Percentiles rank a stretch among this genome's conserved stretches.
Conservation (phyloP, 2,113 vertebrate genomes). For the Recurvirostra avosetta region DNA sequence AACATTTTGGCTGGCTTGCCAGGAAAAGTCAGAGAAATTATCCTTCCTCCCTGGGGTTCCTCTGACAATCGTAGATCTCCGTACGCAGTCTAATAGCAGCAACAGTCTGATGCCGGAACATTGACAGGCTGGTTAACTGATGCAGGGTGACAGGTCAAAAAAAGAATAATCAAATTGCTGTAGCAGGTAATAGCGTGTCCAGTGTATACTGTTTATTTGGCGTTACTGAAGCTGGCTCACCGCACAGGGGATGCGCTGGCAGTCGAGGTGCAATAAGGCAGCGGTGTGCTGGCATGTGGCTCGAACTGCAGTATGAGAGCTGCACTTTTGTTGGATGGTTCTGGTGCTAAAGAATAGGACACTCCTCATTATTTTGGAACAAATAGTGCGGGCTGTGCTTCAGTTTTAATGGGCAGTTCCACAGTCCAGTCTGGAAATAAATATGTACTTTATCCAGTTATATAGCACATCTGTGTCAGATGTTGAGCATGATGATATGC, state of each 20-base stretch:
- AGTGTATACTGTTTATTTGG: neutral
- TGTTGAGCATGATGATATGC: neutral
- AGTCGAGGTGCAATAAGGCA: accelerated
- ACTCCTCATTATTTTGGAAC: accelerated
- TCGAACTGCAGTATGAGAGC: neutral
- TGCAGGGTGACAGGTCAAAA: neutral
- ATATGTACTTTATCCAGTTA: accelerated
- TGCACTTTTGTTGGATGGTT: neutral
- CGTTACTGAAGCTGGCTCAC: accelerated
- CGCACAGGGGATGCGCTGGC: accelerated
- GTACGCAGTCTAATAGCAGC: accelerated
- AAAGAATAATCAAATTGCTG: neutral
- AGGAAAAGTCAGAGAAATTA: neutral
- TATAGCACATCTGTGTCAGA: neutral
- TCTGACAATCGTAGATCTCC: neutral
- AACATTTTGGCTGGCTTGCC: neutral
- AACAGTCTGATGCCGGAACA: neutral
- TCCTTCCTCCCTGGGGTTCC: neutral
- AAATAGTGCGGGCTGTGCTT: accelerated
- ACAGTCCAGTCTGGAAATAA: neutral
- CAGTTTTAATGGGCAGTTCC: neutral
- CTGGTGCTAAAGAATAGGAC: accelerated
- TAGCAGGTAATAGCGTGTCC: neutral
- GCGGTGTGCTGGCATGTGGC: accelerated
- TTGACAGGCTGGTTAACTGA: neutral